A percentile compares a stretch with the other conserved stretches of the same genome.
Conservation (phyloP, 1,140 invertebrate genomes). For the Zophobas atratus region DNA sequence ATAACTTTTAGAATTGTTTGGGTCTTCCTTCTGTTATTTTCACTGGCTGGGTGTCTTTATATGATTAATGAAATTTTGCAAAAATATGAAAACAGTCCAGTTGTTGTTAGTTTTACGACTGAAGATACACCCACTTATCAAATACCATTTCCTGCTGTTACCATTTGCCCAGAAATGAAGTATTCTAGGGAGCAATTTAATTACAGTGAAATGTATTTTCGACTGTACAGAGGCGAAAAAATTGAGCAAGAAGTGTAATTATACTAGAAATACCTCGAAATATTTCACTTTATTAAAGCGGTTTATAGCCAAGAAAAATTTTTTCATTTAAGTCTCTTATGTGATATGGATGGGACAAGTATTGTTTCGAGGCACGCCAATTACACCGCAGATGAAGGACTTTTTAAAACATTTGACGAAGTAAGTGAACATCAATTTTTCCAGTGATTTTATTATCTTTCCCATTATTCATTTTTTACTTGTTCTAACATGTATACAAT, state of each 20-base stretch:
- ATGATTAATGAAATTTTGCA: slow-evolving; percentile 5
- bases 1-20: slow-evolving; percentile 24
- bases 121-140: slow-evolving; percentile 15
- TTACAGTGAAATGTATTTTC: slow-evolving; percentile 6
- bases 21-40: not conserved
- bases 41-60: slow-evolving; percentile 7
- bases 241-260: not conserved
- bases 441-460: too few species aligned
- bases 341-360: not conserved
- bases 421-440: too few species aligned
- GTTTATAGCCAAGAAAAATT: not conserved
- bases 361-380: too few species aligned
- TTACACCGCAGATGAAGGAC: too few species aligned
- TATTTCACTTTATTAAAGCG: not conserved
- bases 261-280: not conserved
- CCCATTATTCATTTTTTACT: too few species aligned
- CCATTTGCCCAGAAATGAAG: slow-evolving; percentile 69
- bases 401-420: too few species aligned
- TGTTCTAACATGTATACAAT: too few species aligned
- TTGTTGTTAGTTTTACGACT: slow-evolving; percentile 41
- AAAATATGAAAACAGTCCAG: slow-evolving; percentile 25
- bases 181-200: slow-evolving; percentile 7
- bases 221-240: not conserved
- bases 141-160: slow-evolving; percentile 64
- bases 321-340: not conserved